Evolutionary conservation across 2,888 invertebrate genomes (phyloP), one percentile per base, ranked within the genome.

Genomic region (Microctonus hyperodae): DNA sequence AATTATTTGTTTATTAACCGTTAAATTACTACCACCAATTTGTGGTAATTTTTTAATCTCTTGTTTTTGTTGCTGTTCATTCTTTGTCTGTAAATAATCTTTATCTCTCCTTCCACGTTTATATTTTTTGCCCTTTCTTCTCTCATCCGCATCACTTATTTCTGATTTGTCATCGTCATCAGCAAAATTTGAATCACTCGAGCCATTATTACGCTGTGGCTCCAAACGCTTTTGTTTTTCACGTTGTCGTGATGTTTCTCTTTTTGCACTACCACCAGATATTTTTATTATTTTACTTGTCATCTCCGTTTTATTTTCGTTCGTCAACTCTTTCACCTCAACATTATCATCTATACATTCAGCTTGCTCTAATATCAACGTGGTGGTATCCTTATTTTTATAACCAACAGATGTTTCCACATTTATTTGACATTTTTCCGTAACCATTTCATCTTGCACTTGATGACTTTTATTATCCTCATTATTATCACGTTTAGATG

Each of bases 1-100:
- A 28, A 84, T 83, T 23, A 83, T 81, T 51, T 82, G 80, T 33
- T 84, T 83, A 82, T 10, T 84, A 25, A 13, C 69, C 53, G 64
- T 53, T 58, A 44, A n/a, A 6, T 23, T 25, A 3, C n/a, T 22
- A 2, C 16, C 50, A 16, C 5, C 10, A 40, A 25, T 5, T 10
- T 11, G 20, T n/a, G n/a, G n/a, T n/a, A n/a, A n/a, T n/a, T n/a
- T n/a, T n/a, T n/a, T n/a, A n/a, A n/a, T n/a, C n/a, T 55, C 31
- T 16, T n/a, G 35, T 10, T 68, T 33, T 68, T 72, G 56, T 65
- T 53, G 20, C 33, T 37, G 3, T 69, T 44, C 44, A 44, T 7
- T n/a, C n/a, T n/a, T n/a, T n/a, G n/a, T n/a, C n/a, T n/a, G n/a
- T n/a, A n/a, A n/a, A n/a, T n/a, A n/a, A 44, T 44, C 44, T 44